Conservation (phyloP, 1,140 invertebrate genomes). For the Fopius arisanus region DNA sequence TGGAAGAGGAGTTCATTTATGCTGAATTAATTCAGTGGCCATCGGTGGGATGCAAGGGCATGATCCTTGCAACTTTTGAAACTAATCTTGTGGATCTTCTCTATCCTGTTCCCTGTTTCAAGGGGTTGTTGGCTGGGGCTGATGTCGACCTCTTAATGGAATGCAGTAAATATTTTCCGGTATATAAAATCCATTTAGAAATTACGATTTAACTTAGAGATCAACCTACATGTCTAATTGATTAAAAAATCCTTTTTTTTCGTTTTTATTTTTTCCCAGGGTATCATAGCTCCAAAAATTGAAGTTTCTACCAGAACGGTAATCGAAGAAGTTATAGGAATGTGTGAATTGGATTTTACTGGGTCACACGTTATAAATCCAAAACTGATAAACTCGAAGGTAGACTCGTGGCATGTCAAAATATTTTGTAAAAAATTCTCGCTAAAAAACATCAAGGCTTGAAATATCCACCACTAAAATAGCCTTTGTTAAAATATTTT, state of each 20-base stretch:
- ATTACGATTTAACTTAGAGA: no score
- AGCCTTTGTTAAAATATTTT: conserved; percentile 25
- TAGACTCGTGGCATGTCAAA: no score
- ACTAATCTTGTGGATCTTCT: conserved; percentile 71
- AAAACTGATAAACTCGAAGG: conserved; percentile 59
- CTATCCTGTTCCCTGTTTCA: conserved; percentile 66
- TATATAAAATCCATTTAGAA: conserved; percentile 50
- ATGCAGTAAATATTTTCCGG: conserved; percentile 71
- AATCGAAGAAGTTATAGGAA: conserved; percentile 62
- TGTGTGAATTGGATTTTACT: conserved; percentile 33
- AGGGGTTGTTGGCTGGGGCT: conserved; percentile 60
- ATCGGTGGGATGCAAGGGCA: conserved; percentile 55
- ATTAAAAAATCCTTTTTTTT: neutral
- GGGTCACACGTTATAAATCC: conserved; percentile 51
- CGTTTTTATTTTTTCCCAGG: conserved; percentile 53
- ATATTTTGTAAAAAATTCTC: no score
- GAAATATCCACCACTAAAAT: no score
- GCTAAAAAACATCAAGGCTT: no score
- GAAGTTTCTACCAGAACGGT: conserved; percentile 67
- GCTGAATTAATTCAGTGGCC: conserved; percentile 73
- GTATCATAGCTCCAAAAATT: conserved; percentile 70
- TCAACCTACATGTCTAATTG: no score
- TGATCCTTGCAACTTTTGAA: conserved; percentile 70
- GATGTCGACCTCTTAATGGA: conserved; percentile 75
- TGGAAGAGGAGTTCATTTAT: conserved; percentile 69